Conservation (phyloP, 2,113 vertebrate species). For the Ornithorhynchus anatinus region DNA sequence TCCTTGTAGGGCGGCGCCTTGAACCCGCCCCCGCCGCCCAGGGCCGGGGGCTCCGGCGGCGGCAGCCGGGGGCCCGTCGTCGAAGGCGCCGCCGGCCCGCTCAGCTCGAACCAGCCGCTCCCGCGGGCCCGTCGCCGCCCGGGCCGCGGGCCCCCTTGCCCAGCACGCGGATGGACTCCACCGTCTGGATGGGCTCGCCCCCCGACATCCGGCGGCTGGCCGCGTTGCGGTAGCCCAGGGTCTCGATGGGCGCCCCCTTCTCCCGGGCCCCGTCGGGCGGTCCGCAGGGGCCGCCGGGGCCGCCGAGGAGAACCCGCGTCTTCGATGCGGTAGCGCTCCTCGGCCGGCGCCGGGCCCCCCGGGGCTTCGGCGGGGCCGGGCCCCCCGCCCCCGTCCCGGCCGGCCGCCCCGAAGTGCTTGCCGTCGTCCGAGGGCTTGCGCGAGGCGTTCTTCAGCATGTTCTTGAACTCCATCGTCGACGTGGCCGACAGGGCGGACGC, state of each 20-base stretch:
- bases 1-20: conserved; percentile 70
- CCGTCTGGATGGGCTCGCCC: conserved; percentile 94
- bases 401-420: conserved; percentile 65
- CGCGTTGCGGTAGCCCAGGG: conserved; percentile 80
- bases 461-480: conserved; percentile 81
- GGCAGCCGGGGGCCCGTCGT: conserved; percentile 69
- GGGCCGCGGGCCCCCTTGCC: conserved; percentile 81
- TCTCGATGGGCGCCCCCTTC: conserved; percentile 89
- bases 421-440: conserved; percentile 75
- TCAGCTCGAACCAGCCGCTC: conserved; percentile 76
- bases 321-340: conserved; percentile 93
- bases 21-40: conserved; percentile 65
- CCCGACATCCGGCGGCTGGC: conserved; percentile 79
- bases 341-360: conserved; percentile 52
- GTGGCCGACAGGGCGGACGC: conserved; percentile 72
- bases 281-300: too few species aligned
- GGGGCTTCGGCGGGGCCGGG: conserved; percentile 33
- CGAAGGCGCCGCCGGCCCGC: conserved; percentile 57
- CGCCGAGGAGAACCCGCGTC: conserved; percentile 88
- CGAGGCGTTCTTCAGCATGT: conserved; percentile 82
- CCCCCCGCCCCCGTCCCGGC: conserved; percentile 40
- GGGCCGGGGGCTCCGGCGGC: conserved; percentile 63
- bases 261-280: conserved; percentile 78
- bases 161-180: conserved; percentile 89
- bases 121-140: conserved; percentile 71